Evolutionary conservation across 1,140 invertebrate species (phyloP).

Genomic region (Drosophila rufa): DNA sequence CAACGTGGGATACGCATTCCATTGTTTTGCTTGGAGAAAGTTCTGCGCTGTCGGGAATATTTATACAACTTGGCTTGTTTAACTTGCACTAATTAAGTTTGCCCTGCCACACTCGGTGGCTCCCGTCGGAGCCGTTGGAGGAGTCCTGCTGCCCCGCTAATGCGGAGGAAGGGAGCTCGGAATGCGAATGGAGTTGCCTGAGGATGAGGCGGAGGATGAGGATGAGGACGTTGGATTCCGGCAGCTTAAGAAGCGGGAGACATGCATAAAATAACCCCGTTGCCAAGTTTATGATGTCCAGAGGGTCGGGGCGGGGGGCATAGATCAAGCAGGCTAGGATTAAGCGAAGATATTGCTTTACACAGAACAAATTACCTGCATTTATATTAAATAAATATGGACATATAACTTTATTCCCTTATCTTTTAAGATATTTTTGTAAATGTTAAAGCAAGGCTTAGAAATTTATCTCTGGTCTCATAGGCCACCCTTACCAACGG

Average conservation of each 20-base stretch:
- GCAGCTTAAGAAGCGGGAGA: conserved; percentile 26
- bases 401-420: too few species aligned
- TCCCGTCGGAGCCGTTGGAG: conserved; percentile 31
- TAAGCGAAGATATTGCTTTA: not conserved
- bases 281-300: conserved; percentile 46
- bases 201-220: not conserved
- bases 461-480: too few species aligned
- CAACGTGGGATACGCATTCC: conserved; percentile 48
- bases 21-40: conserved; percentile 72
- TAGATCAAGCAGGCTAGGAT: conserved; percentile 31
- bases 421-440: too few species aligned
- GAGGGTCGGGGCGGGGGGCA: not conserved
- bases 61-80: conserved; percentile 79
- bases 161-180: conserved; percentile 3
- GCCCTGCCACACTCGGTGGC: conserved; percentile 75
- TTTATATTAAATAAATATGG: too few species aligned
- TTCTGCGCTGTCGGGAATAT: conserved; percentile 71
- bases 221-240: not conserved
- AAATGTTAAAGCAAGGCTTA: too few species aligned
- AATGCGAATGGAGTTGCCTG: not conserved
- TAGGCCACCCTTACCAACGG: too few species aligned
- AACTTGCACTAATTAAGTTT: conserved; percentile 81
- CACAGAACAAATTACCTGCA: too few species aligned
- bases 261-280: conserved; percentile 44
- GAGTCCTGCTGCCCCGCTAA: conserved; percentile 1